These are phyloP conservation scores for Malurus cyaneus DNA, from an alignment of 2,113 vertebrate genomes.

Conservation along the genomic window DNA sequence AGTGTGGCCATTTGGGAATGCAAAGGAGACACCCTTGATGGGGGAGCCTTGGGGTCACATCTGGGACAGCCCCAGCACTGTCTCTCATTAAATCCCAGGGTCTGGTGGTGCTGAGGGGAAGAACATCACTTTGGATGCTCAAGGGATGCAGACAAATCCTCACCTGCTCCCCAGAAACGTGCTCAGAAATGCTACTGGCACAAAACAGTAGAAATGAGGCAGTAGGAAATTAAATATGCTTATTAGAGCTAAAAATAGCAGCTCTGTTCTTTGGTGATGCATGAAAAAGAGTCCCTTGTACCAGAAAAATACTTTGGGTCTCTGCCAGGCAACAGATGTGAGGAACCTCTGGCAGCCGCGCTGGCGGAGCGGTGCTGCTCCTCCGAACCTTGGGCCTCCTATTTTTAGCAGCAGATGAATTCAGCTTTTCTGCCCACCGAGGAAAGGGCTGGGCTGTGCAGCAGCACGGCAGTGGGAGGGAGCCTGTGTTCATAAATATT, in stretches of 20 bases:
- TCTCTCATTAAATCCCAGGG: accelerated
- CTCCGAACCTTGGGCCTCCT: background rate
- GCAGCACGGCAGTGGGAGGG: background rate
- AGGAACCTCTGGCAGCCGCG: background rate
- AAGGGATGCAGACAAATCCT: background rate
- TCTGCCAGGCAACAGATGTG: slow-evolving; percentile 32
- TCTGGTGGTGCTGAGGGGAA: background rate
- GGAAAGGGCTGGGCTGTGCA: background rate
- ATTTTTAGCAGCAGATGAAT: slow-evolving; percentile 48
- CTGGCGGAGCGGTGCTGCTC: slow-evolving; percentile 10
- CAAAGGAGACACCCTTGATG: background rate
- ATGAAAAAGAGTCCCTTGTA: slow-evolving; percentile 35
- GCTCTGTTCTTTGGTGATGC: slow-evolving; percentile 30
- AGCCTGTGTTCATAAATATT: background rate
- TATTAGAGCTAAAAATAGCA: slow-evolving; percentile 60
- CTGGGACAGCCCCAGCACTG: background rate
- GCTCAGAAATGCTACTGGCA: background rate
- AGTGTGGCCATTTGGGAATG: background rate
- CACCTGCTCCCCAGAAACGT: background rate
- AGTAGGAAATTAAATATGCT: slow-evolving; percentile 60
- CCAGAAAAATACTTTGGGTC: slow-evolving; percentile 22
- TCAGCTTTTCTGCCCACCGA: background rate
- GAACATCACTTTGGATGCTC: accelerated
- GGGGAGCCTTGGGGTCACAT: background rate
- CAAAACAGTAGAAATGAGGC: background rate